These are phyloP conservation scores for Cygnus atratus DNA, from an alignment of 2,113 vertebrate species.

Conservation along the genomic window DNA sequence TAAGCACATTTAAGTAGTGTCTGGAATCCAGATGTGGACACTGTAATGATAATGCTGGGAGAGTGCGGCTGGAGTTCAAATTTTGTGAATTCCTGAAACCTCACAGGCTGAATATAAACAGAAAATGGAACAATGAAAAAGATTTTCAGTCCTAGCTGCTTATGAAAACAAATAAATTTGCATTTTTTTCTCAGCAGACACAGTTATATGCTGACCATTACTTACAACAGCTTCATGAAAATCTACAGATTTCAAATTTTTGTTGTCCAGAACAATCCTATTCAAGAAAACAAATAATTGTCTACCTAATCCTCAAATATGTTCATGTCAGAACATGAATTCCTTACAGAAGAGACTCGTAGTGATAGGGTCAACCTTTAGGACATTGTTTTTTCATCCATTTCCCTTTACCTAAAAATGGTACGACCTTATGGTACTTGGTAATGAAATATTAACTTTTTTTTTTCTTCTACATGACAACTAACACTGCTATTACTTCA, in stretches of 20 bases:
- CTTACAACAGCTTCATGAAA: background rate
- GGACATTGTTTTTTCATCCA: background rate
- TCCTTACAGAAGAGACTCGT: background rate
- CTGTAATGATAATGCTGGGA: slow-evolving; percentile 15
- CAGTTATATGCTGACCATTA: background rate
- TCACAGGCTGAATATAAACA: slow-evolving; percentile 32
- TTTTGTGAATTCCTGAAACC: slow-evolving; percentile 36
- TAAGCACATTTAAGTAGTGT: background rate
- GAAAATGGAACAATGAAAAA: background rate
- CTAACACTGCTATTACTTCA: background rate
- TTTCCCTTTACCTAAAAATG: background rate
- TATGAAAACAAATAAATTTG: background rate
- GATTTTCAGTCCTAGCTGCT: background rate
- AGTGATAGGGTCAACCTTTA: background rate
- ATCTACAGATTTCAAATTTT: background rate
- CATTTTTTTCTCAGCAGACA: background rate
- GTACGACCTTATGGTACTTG: background rate
- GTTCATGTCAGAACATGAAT: background rate
- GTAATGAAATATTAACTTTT: background rate
- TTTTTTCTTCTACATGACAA: background rate
- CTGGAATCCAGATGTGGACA: slow-evolving; percentile 71
- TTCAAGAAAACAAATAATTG: background rate
- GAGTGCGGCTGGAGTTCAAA: slow-evolving; percentile 17
- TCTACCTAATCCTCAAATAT: background rate
- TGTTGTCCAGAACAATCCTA: background rate